These are phyloP conservation scores for Chamaetylas fuelleborni DNA, from an alignment of 2,113 vertebrate species.

Conservation along the genomic window DNA sequence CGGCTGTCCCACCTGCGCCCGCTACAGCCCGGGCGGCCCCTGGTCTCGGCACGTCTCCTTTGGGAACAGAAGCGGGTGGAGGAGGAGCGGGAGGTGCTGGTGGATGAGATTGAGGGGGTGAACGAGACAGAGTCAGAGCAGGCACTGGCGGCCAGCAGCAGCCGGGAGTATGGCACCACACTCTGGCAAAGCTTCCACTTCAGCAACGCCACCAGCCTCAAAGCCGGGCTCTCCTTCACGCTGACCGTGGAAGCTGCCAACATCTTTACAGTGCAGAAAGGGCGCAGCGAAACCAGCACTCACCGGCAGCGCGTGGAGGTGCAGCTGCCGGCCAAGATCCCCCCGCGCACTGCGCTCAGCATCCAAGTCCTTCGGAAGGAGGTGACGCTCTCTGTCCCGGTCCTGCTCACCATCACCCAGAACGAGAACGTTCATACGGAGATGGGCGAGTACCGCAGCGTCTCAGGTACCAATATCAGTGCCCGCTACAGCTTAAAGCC, in stretches of 20 bases:
- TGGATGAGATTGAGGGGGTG: slow-evolving; percentile 65
- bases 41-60: background rate
- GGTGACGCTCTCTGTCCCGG: slow-evolving; percentile 11
- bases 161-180: slow-evolving; percentile 47
- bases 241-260: slow-evolving; percentile 44
- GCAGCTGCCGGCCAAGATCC: slow-evolving; percentile 49
- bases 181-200: slow-evolving; percentile 67
- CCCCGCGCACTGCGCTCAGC: slow-evolving; percentile 9
- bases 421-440: slow-evolving; percentile 24
- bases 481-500: slow-evolving; percentile 58
- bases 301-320: slow-evolving; percentile 43
- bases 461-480: slow-evolving; percentile 53
- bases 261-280: slow-evolving; percentile 59
- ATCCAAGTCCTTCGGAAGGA: slow-evolving; percentile 60
- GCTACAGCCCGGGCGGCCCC: background rate
- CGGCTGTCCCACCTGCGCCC: slow-evolving; percentile 60
- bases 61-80: slow-evolving; percentile 63
- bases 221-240: slow-evolving; percentile 53
- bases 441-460: slow-evolving; percentile 54
- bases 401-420: slow-evolving; percentile 63
- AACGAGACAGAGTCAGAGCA: slow-evolving; percentile 58
- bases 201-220: slow-evolving; percentile 54
- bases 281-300: slow-evolving; percentile 41
- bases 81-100: slow-evolving; percentile 51
- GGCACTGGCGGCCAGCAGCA: slow-evolving; percentile 33